Evolutionary conservation across 53 echinoderm and acorn worm genomes (phyloP), one percentile per base, ranked within the genome.

Genomic region (Crossaster papposus): DNA sequence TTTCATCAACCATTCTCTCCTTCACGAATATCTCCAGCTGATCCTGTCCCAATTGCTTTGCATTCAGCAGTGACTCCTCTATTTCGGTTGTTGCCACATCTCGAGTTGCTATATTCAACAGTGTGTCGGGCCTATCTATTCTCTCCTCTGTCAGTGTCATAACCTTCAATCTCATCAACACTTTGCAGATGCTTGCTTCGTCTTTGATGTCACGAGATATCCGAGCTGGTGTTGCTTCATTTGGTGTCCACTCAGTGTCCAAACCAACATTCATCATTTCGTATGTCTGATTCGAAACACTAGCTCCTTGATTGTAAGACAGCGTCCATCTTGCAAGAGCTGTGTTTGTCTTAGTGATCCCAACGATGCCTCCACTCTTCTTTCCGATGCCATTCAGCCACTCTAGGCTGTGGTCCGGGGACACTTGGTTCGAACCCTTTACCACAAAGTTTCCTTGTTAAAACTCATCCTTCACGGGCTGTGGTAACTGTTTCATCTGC

Each of bases 271-370:
- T 33, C 15, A 36, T 36, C 80, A 80, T 26, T 53, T 53, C 54
- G 1, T 83, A n/a, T n/a, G n/a, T n/a, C n/a, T n/a, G n/a, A n/a
- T n/a, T n/a, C n/a, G n/a, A n/a, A n/a, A n/a, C n/a, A n/a, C n/a
- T n/a, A n/a, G n/a, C n/a, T n/a, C n/a, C n/a, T n/a, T n/a, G 54
- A 78, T 91, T 93, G 34, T 80, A 93, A 1, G 91, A 91, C 0
- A 93, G 91, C 1, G 91, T 37, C 94, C 94, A 93, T 91, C 94
- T 88, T 13, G 18, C 1, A 2, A 91, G 58, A 36, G 83, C 94
- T 33, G 94, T 54, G 9, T 33, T 89, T 63, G 83, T 91, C 29
- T 82, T 88, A 22, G 93, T 93, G 33, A 90, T 93, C 18, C 94
- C 94, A 75, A 94, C 28, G 20, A 93, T 93, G 30, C 93, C 93